Percentiles rank a stretch among this genome's conserved stretches.
These are phyloP conservation scores for Puntigrus tetrazona DNA, from an alignment of 2,113 vertebrate species.

Conservation along the genomic window DNA sequence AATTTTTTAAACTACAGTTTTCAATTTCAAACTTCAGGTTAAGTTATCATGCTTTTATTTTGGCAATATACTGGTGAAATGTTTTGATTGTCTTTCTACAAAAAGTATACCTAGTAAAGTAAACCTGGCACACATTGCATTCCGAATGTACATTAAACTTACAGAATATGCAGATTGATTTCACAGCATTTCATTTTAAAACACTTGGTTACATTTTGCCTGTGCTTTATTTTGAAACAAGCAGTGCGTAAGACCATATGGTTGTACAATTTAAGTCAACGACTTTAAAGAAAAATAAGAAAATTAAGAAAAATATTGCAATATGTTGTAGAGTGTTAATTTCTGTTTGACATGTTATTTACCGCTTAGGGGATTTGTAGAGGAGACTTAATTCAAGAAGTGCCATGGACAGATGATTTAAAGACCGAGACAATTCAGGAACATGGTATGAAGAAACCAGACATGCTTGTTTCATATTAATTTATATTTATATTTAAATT, in stretches of 20 bases:
- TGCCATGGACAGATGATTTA: not conserved
- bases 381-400: not conserved
- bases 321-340: not conserved
- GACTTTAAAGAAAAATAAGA: no score
- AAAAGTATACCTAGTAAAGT: not conserved
- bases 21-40: not conserved
- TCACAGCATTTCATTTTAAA: not conserved
- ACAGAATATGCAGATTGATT: no score
- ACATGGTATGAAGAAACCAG: constrained; percentile 20
- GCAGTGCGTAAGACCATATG: not conserved
- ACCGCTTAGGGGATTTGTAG: not conserved
- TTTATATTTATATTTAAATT: not conserved
- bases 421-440: constrained; percentile 7
- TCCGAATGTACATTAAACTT: not conserved
- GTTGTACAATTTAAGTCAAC: not conserved
- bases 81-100: not conserved
- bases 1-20: not conserved
- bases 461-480: not conserved
- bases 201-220: not conserved
- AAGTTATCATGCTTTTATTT: not conserved
- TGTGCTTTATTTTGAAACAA: not conserved
- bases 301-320: not conserved
- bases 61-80: not conserved
- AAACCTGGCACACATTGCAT: not conserved
- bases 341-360: no score